Percentiles rank a stretch among this genome's conserved stretches.
phyloP scores from a whole-genome alignment of 2,888 invertebrate species.

The Idaea dimidiata region DNA sequence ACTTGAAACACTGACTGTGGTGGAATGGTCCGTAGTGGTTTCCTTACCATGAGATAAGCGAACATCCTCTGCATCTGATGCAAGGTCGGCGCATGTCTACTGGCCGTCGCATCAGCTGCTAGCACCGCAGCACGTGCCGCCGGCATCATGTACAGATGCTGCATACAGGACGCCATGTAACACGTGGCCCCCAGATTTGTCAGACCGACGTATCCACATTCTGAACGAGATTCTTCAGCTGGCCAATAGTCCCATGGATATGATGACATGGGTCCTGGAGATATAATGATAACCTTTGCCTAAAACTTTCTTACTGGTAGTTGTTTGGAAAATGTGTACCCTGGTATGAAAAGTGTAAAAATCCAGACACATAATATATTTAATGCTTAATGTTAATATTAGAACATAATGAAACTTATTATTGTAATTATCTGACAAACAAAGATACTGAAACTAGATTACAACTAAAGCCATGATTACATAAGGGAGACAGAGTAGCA shows the following conservation, averaged over 20 bases:
- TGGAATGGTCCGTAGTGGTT: conserved; percentile 2
- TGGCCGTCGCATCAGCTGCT: conserved; percentile 86
- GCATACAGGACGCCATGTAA: conserved; percentile 98
- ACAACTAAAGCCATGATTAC: too few relatives aligned
- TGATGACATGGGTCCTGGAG: conserved; percentile 85
- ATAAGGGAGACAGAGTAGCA: too few relatives aligned
- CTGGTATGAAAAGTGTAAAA: too few relatives aligned
- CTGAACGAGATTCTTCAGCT: conserved; percentile 95
- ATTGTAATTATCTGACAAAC: too few relatives aligned
- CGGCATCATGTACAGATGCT: conserved; percentile 98
- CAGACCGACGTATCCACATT: conserved; percentile 96
- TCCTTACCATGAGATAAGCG: conserved; percentile 89
- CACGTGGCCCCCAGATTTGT: conserved; percentile 98
- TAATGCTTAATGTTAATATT: too few relatives aligned
- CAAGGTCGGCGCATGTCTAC: conserved; percentile 90
- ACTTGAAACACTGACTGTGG: neutral
- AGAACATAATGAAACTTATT: too few relatives aligned
- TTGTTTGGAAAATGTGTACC: too few relatives aligned
- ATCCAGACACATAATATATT: too few relatives aligned
- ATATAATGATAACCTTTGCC: neutral
- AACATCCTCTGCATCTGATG: conserved; percentile 96
- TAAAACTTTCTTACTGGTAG: too few relatives aligned
- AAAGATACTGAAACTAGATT: too few relatives aligned
- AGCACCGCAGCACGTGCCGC: conserved; percentile 93
- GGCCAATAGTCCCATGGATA: conserved; percentile 99